Conservation (phyloP, 2,888 invertebrate species). For the Heteromyza rotundicornis region DNA sequence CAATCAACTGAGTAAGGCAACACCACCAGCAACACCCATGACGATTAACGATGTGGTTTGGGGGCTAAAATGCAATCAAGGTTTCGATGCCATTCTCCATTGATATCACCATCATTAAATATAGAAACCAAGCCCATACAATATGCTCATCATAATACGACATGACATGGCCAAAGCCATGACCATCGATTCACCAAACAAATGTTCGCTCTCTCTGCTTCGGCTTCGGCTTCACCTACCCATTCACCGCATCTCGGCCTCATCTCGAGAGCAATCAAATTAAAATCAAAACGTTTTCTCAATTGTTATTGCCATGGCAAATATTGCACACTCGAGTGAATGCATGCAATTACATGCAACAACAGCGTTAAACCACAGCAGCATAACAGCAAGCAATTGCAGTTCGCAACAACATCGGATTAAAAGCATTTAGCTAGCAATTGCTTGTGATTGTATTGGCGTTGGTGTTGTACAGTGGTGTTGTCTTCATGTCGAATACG, state of each 20-base stretch:
- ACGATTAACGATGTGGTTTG: background rate
- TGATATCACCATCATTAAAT: no score
- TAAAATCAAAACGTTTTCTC: constrained; percentile 53
- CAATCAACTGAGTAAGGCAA: background rate
- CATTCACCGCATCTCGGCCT: background rate
- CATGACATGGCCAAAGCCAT: no score
- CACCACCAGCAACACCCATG: no score
- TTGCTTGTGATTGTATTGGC: constrained; percentile 27
- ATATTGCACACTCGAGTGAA: background rate
- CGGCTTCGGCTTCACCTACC: no score
- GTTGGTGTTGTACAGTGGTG: background rate
- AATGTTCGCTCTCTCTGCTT: constrained; percentile 5
- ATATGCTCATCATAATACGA: no score
- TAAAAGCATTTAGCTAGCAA: background rate
- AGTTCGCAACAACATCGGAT: background rate
- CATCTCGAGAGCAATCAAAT: constrained; percentile 45
- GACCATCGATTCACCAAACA: constrained; percentile 8
- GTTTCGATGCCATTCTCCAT: no score
- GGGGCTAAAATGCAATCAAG: background rate
- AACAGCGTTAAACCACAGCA: background rate
- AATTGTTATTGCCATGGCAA: constrained; percentile 46
- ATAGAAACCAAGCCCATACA: no score
- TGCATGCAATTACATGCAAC: constrained; percentile 1
- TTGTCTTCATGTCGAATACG: constrained; percentile 18
- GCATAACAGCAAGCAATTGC: background rate